Evolutionary conservation across 2,113 vertebrate genomes (phyloP).

Genomic region (Percopsis transmontana): DNA sequence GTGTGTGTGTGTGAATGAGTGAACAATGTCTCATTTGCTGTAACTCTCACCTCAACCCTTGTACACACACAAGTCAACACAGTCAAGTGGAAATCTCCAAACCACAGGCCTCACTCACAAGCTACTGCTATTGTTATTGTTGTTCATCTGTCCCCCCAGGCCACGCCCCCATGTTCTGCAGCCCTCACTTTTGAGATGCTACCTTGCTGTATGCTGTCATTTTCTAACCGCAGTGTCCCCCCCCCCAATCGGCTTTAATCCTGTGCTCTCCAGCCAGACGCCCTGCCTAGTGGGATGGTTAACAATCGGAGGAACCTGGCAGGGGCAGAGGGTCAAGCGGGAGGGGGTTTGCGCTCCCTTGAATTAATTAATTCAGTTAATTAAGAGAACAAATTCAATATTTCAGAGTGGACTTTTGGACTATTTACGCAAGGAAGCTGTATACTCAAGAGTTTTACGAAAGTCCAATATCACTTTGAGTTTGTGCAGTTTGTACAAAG

Average conservation of each 20-base stretch:
- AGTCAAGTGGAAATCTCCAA: conserved; percentile 24
- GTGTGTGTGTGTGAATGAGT: too few species aligned
- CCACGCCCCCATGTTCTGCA: conserved; percentile 15
- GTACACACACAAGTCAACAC: not conserved
- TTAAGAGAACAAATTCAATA: too few species aligned
- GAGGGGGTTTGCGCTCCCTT: not conserved
- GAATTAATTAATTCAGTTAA: too few species aligned
- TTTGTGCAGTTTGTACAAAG: too few species aligned
- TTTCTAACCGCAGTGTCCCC: too few species aligned
- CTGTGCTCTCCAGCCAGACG: conserved; percentile 35
- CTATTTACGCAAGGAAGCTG: too few species aligned
- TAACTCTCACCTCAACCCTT: not conserved
- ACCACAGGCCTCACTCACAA: conserved; percentile 57
- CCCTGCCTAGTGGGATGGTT: not conserved
- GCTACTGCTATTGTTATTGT: conserved; percentile 27
- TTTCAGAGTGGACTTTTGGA: too few species aligned
- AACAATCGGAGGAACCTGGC: conserved; percentile 75
- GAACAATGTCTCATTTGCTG: too few species aligned
- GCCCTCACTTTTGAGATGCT: conserved; percentile 66
- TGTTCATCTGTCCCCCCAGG: conserved; percentile 9
- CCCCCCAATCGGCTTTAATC: too few species aligned
- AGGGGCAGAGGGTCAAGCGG: conserved; percentile 38
- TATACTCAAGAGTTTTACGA: too few species aligned
- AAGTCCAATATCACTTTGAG: too few species aligned
- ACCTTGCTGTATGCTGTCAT: conserved; percentile 15